Evolutionary conservation across 2,797 vertebrate genomes (phyloP), one percentile per base, ranked within the genome.

Genomic region (Meda fulgida): DNA sequence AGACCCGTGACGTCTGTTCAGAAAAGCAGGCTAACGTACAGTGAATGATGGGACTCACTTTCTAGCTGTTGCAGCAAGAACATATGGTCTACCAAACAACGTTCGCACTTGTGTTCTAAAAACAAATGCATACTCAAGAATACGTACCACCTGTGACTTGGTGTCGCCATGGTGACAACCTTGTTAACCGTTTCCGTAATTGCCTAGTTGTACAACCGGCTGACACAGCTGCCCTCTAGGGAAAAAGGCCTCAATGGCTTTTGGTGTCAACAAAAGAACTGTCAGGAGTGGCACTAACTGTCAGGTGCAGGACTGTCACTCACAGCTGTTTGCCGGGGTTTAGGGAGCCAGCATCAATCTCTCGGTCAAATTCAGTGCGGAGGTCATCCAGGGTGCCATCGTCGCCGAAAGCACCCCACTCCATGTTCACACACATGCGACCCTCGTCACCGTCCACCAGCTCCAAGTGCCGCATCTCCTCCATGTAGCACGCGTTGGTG

Each of bases 401-500:
- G 0, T 99, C 98, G 0, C 98, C 98, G 0, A 99, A 99, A 5
- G 98, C 98, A 0, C 98, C 98, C 98, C 98, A 99, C 91, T 99
- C 98, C 88, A 97, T 97, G 90, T 99, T 99, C 84, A 99, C 95
- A 71, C 98, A 99, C 98, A 99, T 99, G 1, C 96, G 93, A 0
- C 98, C 98, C 85, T 99, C 98, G 0, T 99, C 98, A 0, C 97
- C 98, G 7, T 99, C 98, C 89, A 99, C 95, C 84, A 93, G 84
- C 88, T 97, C 97, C 0, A 99, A 94, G 91, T 99, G 96, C 8
- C 97, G 96, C 97, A 99, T 97, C 89, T 99, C 97, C 91, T 99
- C 98, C 98, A 99, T 99, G 95, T 99, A 99, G 88, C 98, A 99
- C 34, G 97, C 97, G 0, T 99, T 99, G 86, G 96, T 98, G 0